Conservation (phyloP, 2,113 vertebrate species). For the Elephas maximus region DNA sequence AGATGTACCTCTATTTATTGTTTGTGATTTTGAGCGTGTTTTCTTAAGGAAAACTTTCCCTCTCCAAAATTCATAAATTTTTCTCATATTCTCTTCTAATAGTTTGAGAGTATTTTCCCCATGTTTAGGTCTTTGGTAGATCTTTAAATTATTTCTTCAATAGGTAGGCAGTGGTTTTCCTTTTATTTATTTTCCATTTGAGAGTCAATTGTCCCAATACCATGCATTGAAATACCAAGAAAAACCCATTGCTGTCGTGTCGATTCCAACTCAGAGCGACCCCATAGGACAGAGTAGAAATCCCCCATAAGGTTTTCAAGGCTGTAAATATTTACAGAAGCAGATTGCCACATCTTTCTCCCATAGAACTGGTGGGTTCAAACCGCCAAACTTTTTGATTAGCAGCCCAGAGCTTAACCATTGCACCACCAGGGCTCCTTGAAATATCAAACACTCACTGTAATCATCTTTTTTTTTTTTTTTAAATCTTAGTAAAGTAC, state of each 20-base stretch:
- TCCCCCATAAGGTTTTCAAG: too few species aligned
- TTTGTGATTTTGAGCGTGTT: background rate
- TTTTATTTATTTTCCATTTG: slow-evolving; percentile 17
- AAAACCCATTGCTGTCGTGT: too few species aligned
- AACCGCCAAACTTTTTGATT: too few species aligned
- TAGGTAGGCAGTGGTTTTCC: background rate
- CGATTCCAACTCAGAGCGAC: too few species aligned
- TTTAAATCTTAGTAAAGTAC: background rate
- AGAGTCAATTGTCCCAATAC: background rate
- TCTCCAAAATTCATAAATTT: slow-evolving; percentile 16
- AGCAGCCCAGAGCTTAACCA: too few species aligned
- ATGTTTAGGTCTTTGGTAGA: slow-evolving; percentile 11
- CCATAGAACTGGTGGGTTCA: too few species aligned
- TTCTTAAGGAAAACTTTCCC: slow-evolving; percentile 7
- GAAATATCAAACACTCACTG: slow-evolving; percentile 20
- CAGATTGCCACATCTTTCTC: too few species aligned
- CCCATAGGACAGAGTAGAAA: too few species aligned
- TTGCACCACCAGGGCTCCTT: too few species aligned
- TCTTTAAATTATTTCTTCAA: background rate
- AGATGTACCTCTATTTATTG: slow-evolving; percentile 9
- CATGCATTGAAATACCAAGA: background rate
- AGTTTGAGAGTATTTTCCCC: background rate
- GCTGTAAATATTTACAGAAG: too few species aligned
- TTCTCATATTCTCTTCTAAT: background rate
- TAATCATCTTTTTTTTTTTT: background rate